Conservation (phyloP, 2,888 invertebrate species). For the Mycalesis mineus region DNA sequence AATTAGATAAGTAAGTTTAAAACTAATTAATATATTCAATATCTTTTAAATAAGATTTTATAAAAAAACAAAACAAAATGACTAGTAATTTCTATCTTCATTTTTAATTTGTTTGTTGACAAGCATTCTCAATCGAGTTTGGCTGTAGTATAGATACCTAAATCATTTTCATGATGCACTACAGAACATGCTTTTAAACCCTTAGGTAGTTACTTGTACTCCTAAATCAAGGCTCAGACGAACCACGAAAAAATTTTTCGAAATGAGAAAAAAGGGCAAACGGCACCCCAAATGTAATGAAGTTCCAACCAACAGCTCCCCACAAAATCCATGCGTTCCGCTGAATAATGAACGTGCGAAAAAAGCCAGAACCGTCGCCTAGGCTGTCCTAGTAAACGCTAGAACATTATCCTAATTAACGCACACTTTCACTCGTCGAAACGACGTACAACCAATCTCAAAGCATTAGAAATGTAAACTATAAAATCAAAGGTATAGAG, state of each 20-base stretch:
- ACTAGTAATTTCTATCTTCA: too few species aligned
- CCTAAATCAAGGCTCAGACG: not conserved
- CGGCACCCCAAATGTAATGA: constrained; percentile 1
- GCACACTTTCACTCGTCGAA: constrained; percentile 6
- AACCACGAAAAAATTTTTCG: not conserved
- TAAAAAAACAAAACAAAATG: too few species aligned
- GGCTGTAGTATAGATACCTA: too few species aligned
- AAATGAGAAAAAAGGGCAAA: not conserved
- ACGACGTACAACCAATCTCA: constrained; percentile 5
- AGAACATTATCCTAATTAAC: constrained; percentile 34
- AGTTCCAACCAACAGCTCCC: constrained; percentile 1
- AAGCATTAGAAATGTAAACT: constrained; percentile 6
- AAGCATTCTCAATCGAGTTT: too few species aligned
- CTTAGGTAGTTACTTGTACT: too few species aligned
- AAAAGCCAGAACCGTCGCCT: constrained; percentile 24
- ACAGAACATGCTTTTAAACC: too few species aligned
- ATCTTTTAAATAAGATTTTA: too few species aligned
- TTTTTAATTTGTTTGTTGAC: too few species aligned
- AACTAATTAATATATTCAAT: too few species aligned
- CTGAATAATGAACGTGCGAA: constrained; percentile 22
- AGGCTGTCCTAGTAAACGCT: constrained; percentile 29
- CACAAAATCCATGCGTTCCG: constrained; percentile 22
- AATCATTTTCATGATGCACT: too few species aligned
- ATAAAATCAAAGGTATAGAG: not conserved
- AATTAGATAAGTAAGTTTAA: too few species aligned